These are phyloP conservation scores for Paraplagusia blochii DNA, from an alignment of 2,113 vertebrate genomes.

Conservation along the genomic window DNA sequence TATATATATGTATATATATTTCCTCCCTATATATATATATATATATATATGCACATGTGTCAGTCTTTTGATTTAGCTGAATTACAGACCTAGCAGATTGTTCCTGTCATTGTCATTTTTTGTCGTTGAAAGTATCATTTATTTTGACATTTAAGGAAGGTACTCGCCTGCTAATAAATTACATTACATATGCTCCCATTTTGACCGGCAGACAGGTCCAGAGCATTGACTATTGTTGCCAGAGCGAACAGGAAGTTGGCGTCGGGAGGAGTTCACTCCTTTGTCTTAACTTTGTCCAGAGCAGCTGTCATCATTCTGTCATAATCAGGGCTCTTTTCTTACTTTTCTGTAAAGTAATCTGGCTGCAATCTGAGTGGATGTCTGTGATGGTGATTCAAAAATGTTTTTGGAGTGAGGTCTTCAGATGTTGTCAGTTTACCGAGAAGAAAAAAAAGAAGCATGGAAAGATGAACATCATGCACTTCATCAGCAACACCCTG, in stretches of 20 bases:
- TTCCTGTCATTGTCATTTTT: too few relatives aligned
- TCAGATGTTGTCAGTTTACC: not conserved
- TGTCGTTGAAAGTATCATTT: too few relatives aligned
- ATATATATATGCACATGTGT: too few relatives aligned
- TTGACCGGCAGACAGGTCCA: constrained; percentile 8
- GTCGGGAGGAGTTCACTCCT: constrained; percentile 19
- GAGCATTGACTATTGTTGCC: constrained; percentile 19
- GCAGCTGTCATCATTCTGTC: not conserved
- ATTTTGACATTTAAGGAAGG: not conserved
- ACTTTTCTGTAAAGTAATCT: not conserved
- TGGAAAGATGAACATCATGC: not conserved
- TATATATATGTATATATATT: too few relatives aligned
- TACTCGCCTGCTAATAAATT: not conserved
- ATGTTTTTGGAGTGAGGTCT: not conserved
- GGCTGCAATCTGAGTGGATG: not conserved
- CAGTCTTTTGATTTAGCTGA: too few relatives aligned
- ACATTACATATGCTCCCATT: not conserved
- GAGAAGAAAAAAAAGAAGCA: not conserved
- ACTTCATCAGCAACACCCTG: not conserved
- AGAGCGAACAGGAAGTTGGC: constrained; percentile 27
- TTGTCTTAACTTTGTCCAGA: not conserved
- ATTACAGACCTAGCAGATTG: too few relatives aligned
- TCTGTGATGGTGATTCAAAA: not conserved
- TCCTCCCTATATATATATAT: too few relatives aligned
- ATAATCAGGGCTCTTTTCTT: not conserved